Evolutionary conservation across 1,140 invertebrate species (phyloP), one percentile per base, ranked within the genome.

Genomic region (Drosophila kohkoa): DNA sequence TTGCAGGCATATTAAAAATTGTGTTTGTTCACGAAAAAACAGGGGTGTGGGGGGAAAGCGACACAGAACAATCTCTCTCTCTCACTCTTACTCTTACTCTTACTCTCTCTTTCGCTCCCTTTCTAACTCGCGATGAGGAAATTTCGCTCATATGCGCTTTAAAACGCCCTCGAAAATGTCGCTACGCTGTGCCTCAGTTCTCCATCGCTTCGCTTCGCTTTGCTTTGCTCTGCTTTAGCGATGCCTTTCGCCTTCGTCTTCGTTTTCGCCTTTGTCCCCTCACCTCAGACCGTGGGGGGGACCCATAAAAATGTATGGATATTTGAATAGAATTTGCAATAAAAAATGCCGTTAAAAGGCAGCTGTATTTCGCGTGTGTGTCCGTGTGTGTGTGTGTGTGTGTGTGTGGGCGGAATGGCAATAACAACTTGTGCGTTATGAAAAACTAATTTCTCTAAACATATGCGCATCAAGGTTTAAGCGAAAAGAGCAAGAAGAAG

Each of bases 1-100:
- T 91, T 91, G 86, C 82, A 91, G 73, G 90, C 90, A 91, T 91
- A 91, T 91, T 91, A 91, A 91, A 91, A 91, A 90, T 88, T 91
- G 83, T 85, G 83, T 89, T 91, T 91, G 89, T 81, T 91, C 87
- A 78, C 79, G 77, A 79, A 85, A 71, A 76, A 75, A 58, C 6
- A 54, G 69, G 20, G 20, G 16, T 20, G 16, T 20, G 25, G 25
- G 8, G 16, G 7, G 32, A 10, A 13, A 43, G 41, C 41, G 41
- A 43, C 41, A 43, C 11, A 13, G 11, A 38, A 38, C 35, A 25
- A 25, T 25, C 20, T 25, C 20, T 25, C 35, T 38, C 35, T 10
- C 35, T 38, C 35, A 0, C 35, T 38, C 8, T 8, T 2, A 3
- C 7, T 11, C 35, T 38, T 5, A 8, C 6, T 38, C 6, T 38